phyloP scores from a whole-genome alignment of 2,113 vertebrate genomes.

The Thamnophis sirtalis region DNA sequence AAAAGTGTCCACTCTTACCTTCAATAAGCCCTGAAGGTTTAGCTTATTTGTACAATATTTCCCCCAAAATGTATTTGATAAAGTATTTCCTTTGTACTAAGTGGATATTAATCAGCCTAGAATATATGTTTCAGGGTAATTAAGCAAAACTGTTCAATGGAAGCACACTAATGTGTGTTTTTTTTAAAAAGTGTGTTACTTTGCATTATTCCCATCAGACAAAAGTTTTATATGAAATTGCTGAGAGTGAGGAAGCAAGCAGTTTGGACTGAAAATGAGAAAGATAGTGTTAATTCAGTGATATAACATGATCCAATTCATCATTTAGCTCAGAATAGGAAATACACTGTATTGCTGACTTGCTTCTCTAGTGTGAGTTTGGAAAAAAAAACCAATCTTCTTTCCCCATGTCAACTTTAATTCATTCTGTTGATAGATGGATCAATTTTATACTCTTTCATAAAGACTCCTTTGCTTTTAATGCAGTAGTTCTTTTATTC shows the following conservation, averaged over 20 bases:
- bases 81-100: not conserved
- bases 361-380: not conserved
- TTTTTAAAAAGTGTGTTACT: not conserved
- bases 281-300: not conserved
- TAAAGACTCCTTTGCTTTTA: not conserved
- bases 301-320: not conserved
- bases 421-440: not conserved
- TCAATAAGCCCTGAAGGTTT: not conserved
- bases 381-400: not conserved
- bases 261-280: not conserved
- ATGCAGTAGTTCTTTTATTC: not conserved
- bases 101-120: constrained; percentile 4
- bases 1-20: not conserved
- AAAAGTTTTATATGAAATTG: not conserved
- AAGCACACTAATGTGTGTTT: constrained; percentile 7
- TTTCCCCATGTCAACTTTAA: not conserved
- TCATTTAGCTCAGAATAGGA: not conserved
- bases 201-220: not conserved
- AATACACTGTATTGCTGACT: not conserved
- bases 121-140: constrained; percentile 16
- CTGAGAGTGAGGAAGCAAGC: not conserved
- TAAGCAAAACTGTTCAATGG: constrained; percentile 11
- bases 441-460: not conserved
- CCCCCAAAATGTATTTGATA: not conserved
- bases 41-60: not conserved